phyloP scores from a whole-genome alignment of 2,113 vertebrate species.

The Odobenus rosmarus region DNA sequence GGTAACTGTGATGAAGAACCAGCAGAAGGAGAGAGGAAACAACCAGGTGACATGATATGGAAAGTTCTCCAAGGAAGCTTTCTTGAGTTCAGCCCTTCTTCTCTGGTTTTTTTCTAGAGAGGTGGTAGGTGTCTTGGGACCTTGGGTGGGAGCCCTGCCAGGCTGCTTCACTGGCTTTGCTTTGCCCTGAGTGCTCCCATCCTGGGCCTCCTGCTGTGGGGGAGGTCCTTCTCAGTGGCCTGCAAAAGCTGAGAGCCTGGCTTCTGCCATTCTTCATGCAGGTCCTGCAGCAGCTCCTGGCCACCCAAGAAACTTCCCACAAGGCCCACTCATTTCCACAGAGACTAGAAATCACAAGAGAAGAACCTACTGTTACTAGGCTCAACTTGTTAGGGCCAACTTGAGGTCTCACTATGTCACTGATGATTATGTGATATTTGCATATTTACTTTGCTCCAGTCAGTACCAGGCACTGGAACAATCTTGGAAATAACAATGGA shows the following conservation, averaged over 20 bases:
- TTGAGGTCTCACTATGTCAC: neutral
- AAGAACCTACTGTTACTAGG: neutral
- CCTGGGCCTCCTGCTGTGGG: neutral
- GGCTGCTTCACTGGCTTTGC: neutral
- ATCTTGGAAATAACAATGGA: neutral
- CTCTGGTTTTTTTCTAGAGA: neutral
- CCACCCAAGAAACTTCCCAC: neutral
- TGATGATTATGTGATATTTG: neutral
- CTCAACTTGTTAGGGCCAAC: neutral
- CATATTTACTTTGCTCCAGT: neutral
- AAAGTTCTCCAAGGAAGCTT: neutral
- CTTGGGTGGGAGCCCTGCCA: fast-evolving
- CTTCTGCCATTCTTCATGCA: neutral
- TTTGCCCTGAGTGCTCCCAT: neutral
- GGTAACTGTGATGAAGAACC: neutral
- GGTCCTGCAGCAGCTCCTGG: neutral
- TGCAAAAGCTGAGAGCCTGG: neutral
- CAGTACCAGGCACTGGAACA: neutral
- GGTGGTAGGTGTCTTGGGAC: neutral
- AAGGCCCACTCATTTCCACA: neutral
- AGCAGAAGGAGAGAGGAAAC: too few relatives aligned
- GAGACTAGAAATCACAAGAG: neutral
- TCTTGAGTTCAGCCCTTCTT: neutral
- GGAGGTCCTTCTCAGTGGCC: neutral
- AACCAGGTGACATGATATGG: fast-evolving